Conservation (phyloP, 2,113 vertebrate genomes). For the Australoheros scitulus region DNA sequence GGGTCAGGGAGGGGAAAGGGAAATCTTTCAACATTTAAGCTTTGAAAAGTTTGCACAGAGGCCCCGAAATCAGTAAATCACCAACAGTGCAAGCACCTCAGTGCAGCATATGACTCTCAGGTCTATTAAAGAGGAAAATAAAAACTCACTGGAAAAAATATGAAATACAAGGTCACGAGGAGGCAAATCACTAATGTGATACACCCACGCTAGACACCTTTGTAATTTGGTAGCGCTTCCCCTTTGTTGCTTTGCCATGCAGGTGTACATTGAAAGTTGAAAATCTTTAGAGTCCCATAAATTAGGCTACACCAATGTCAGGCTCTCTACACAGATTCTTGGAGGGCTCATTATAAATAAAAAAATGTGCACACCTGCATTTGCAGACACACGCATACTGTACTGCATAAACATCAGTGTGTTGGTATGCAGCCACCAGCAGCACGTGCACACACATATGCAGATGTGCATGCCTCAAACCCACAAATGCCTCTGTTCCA, state of each 20-base stretch:
- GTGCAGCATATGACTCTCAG: neutral
- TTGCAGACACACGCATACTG: neutral
- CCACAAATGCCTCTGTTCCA: neutral
- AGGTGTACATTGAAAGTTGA: conserved; percentile 57
- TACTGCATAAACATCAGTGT: neutral
- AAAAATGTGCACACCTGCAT: conserved; percentile 48
- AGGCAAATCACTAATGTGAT: conserved; percentile 27
- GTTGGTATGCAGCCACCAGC: neutral
- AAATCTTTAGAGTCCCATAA: conserved; percentile 59
- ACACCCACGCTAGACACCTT: conserved; percentile 26
- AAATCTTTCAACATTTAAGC: neutral
- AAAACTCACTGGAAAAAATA: conserved; percentile 2
- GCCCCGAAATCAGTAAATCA: neutral
- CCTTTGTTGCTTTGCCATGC: conserved; percentile 60
- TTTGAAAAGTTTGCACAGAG: neutral
- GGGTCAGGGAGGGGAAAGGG: neutral
- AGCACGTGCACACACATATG: neutral
- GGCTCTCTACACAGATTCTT: conserved; percentile 31
- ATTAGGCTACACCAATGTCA: conserved; percentile 50
- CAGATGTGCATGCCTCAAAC: neutral
- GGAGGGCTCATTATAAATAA: conserved; percentile 36
- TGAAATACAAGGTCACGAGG: conserved; percentile 35
- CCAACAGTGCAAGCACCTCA: neutral
- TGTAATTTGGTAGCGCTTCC: conserved; percentile 40
- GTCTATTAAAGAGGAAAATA: conserved; percentile 10